These are phyloP conservation scores for Eidolon helvum DNA, from an alignment of 2,113 vertebrate genomes.

Conservation along the genomic window DNA sequence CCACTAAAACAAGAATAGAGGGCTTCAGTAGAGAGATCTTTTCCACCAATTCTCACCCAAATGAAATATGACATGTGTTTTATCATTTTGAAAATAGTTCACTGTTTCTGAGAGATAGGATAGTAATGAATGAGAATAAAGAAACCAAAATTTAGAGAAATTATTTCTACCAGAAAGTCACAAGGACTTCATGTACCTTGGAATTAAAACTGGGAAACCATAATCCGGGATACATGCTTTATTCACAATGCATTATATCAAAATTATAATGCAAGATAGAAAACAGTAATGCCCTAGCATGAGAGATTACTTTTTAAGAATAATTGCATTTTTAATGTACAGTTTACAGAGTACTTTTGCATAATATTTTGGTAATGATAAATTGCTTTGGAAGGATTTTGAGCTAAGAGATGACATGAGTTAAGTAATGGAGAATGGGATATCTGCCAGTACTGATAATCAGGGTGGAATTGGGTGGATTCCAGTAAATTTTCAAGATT, in stretches of 20 bases:
- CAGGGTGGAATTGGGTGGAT: not conserved
- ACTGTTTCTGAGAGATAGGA: not conserved
- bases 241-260: not conserved
- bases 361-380: constrained; percentile 6
- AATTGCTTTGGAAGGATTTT: not conserved
- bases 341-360: not conserved
- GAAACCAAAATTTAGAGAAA: not conserved
- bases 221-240: not conserved
- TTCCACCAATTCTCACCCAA: not conserved
- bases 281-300: not conserved
- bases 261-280: not conserved
- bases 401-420: not conserved
- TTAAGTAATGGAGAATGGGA: not conserved
- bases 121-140: not conserved
- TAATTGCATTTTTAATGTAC: not conserved
- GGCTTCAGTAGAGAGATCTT: not conserved
- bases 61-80: not conserved
- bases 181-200: not conserved
- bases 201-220: not conserved
- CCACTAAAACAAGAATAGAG: not conserved
- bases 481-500: not conserved
- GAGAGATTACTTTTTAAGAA: not conserved
- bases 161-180: not conserved
- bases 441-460: not conserved
- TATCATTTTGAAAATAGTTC: not conserved